These are phyloP conservation scores for Plebejus argus DNA, from an alignment of 2,888 invertebrate genomes.

Conservation along the genomic window DNA sequence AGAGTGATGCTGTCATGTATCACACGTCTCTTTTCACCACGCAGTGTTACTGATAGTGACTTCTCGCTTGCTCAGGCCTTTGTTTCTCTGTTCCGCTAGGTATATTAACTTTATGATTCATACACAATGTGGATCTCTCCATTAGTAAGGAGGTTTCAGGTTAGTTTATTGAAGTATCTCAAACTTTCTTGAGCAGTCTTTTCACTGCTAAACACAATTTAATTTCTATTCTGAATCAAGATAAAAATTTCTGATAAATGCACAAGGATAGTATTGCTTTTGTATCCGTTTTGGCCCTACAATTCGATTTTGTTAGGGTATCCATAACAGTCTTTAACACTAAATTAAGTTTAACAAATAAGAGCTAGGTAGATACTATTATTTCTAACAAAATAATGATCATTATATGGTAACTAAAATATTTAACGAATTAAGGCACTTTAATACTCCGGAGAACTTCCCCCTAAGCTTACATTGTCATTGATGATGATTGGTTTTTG, in stretches of 20 bases:
- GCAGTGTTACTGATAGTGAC: too few species aligned
- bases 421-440: constrained; percentile 61
- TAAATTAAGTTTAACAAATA: constrained; percentile 24
- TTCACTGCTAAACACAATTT: neutral
- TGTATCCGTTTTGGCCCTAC: neutral
- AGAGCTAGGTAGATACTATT: constrained; percentile 28
- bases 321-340: neutral
- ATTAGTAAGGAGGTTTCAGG: neutral
- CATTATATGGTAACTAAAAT: constrained; percentile 57
- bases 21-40: too few species aligned
- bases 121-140: neutral
- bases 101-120: too few species aligned
- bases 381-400: constrained; percentile 22
- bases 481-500: constrained; percentile 59
- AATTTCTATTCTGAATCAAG: neutral
- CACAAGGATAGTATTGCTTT: neutral
- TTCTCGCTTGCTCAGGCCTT: too few species aligned
- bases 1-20: too few species aligned
- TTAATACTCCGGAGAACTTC: constrained; percentile 73
- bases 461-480: constrained; percentile 59
- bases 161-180: neutral
- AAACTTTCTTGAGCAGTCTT: neutral
- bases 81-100: too few species aligned
- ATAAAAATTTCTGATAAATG: neutral
- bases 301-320: neutral